Evolutionary conservation across 2,113 vertebrate species (phyloP), one percentile per base, ranked within the genome.

Genomic region (Pao palembangensis): DNA sequence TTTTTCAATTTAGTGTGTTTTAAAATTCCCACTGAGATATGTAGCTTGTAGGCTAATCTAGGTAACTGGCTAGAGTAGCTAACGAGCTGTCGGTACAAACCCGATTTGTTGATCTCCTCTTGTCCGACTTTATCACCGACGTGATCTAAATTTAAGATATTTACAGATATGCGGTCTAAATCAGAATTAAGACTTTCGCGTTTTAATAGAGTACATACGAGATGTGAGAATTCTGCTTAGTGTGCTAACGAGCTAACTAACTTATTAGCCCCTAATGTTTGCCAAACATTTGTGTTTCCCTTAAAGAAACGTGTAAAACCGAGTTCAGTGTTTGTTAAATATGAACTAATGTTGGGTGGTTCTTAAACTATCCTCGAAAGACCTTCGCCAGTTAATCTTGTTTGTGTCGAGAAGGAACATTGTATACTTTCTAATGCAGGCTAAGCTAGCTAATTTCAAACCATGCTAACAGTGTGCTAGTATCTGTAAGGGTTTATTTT

Each of bases 1-100:
- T 19, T 34, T 46, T 6, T 8, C 15, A 0, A 28, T 5, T 19
- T 51, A 54, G 49, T 25, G 16, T 53, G 53, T 17, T 58, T 11
- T 38, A 38, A 38, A 11, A 21, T 51, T 55, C 0, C 41, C 21
- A 34, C 53, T 47, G 34, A 64, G 50, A 28, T 65, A 73, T 58
- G 75, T 80, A 84, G 75, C 78, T 51, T 17, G 2, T 41, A 54
- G 46, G 84, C 82, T 85, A 80, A 80, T 62, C 51, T 51, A 54
- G 25, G 31, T 12, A 57, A 59, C 58, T 58, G 44, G 38, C 3
- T 25, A 55, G 14, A 48, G 43, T 2, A 16, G n/a, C 44, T 55
- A 61, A 76, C 51, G 51, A 72, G 47, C 52, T 68, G 44, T 58
- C 44, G 47, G 52, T 20, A 13, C n/a, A 54, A 66, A 78, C 67